Conservation (phyloP, 1,140 invertebrate species). For the Arctopsyche grandis region DNA sequence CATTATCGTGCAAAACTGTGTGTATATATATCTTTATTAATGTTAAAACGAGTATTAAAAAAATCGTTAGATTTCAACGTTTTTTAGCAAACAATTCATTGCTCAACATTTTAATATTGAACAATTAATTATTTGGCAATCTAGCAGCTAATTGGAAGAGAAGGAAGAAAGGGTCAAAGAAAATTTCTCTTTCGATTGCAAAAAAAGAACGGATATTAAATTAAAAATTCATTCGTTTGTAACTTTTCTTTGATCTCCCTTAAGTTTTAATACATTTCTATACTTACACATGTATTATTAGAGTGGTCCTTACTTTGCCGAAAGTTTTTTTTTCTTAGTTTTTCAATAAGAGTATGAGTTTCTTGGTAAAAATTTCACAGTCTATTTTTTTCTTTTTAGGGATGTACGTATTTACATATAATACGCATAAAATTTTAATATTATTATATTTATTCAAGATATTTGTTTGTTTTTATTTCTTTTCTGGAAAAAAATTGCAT, state of each 20-base stretch:
- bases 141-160: conserved; percentile 6
- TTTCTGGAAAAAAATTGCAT: no score
- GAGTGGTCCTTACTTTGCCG: background rate
- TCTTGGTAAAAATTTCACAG: no score
- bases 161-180: background rate
- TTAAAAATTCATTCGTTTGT: no score
- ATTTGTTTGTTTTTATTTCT: no score
- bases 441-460: no score
- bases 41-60: background rate
- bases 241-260: no score
- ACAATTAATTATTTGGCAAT: conserved; percentile 1
- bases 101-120: background rate
- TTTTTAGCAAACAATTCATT: background rate
- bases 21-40: background rate
- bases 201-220: background rate
- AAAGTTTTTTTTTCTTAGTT: background rate
- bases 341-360: no score
- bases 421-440: no score
- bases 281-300: background rate
- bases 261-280: background rate
- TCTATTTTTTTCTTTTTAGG: no score
- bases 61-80: background rate
- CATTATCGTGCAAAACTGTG: background rate
- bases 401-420: no score
- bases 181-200: background rate